phyloP scores from a whole-genome alignment of 2,888 invertebrate genomes.

The Rotaria socialis region DNA sequence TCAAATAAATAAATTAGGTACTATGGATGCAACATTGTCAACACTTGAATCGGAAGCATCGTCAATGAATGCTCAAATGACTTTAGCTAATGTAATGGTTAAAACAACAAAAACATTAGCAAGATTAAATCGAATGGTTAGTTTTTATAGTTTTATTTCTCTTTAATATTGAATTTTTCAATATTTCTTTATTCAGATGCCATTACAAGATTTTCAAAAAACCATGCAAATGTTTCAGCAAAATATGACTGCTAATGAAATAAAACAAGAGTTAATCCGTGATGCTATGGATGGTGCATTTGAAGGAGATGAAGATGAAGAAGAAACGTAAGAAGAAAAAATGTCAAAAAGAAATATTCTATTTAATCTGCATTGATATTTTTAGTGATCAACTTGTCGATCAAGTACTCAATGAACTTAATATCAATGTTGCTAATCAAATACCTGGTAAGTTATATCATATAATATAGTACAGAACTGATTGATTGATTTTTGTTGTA shows the following conservation, averaged over 20 bases:
- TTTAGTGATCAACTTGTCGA: constrained; percentile 76
- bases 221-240: constrained; percentile 92
- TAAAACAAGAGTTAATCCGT: constrained; percentile 99
- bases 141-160: not conserved
- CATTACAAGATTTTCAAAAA: constrained; percentile 95
- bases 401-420: constrained; percentile 93
- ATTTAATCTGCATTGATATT: constrained; percentile 49
- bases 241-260: constrained; percentile 99
- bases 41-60: constrained; percentile 48
- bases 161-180: not conserved
- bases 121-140: constrained; percentile 79
- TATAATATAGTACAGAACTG: not conserved
- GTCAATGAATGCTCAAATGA: constrained; percentile 93
- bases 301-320: constrained; percentile 93
- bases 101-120: constrained; percentile 97
- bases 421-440: constrained; percentile 86
- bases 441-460: constrained; percentile 7
- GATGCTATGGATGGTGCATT: constrained; percentile 99
- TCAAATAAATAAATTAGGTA: constrained; percentile 49
- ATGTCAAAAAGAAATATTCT: not conserved
- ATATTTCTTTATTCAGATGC: constrained; percentile 64
- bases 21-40: constrained; percentile 3
- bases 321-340: constrained; percentile 71
- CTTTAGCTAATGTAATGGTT: constrained; percentile 98
- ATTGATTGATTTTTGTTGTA: not conserved